These are phyloP conservation scores for silkworm (Bombyx mori) DNA, from an alignment of 1,140 invertebrate genomes.

Conservation along the genomic window ASM3026992v2 NC_085123.1:14105001-14105500, in stretches of 20 bases:
- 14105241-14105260: slow-evolving; percentile 59
- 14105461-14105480: no score
- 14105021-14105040: no score
- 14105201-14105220: no score
- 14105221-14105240: slow-evolving; percentile 12
- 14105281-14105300: slow-evolving; percentile 30
- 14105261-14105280: slow-evolving; percentile 49
- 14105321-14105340: slow-evolving; percentile 8
- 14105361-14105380: slow-evolving; percentile 2
- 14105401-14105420: slow-evolving; percentile 1
- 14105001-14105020: no score
- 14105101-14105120: no score
- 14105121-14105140: no score
- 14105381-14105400: neutral
- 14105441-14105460: neutral
- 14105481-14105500: no score
- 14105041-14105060: no score
- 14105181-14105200: slow-evolving; percentile 1
- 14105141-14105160: no score
- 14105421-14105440: slow-evolving; percentile 2
- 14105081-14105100: no score
- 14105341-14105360: slow-evolving; percentile 18
- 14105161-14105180: no score
- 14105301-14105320: slow-evolving; percentile 21
- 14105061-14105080: no score